A percentile compares a stretch with the other conserved stretches of the same genome.
Evolutionary conservation across 2,797 vertebrate species (phyloP).

Genomic region (Strix occidentalis): DNA sequence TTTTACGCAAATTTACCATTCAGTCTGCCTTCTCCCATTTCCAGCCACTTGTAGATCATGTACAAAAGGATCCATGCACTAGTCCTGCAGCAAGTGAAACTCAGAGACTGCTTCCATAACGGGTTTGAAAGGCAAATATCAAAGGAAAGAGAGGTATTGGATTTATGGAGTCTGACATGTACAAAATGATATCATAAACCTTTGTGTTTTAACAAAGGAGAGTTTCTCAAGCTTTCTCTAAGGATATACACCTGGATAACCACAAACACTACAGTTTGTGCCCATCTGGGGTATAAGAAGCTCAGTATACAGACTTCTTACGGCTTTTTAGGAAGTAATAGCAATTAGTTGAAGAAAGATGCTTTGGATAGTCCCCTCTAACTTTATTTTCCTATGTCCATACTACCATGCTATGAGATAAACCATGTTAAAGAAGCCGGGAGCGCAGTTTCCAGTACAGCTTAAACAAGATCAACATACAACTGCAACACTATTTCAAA

Average conservation of each 20-base stretch:
- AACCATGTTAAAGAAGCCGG: not conserved
- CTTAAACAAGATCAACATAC: not conserved
- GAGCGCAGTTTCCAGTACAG: not conserved
- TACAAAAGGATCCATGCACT: not conserved
- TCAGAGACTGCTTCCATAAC: not conserved
- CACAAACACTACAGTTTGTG: not conserved
- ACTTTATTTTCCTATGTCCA: not conserved
- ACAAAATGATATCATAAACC: not conserved
- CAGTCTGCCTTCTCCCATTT: not conserved
- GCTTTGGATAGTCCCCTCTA: not conserved
- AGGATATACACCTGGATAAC: not conserved
- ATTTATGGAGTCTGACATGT: not conserved
- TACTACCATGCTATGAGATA: not conserved
- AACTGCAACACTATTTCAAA: not conserved
- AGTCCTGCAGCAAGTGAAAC: not conserved
- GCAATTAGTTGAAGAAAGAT: not conserved
- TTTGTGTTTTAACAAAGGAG: not conserved
- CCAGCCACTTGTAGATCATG: not conserved
- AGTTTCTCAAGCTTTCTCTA: not conserved
- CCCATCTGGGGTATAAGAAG: not conserved
- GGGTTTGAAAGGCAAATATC: not conserved
- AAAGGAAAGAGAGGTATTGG: not conserved
- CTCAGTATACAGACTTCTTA: not conserved
- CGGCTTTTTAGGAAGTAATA: not conserved
- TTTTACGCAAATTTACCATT: not conserved